Conservation (phyloP, 2,113 vertebrate genomes). For the Pedetes capensis region DNA sequence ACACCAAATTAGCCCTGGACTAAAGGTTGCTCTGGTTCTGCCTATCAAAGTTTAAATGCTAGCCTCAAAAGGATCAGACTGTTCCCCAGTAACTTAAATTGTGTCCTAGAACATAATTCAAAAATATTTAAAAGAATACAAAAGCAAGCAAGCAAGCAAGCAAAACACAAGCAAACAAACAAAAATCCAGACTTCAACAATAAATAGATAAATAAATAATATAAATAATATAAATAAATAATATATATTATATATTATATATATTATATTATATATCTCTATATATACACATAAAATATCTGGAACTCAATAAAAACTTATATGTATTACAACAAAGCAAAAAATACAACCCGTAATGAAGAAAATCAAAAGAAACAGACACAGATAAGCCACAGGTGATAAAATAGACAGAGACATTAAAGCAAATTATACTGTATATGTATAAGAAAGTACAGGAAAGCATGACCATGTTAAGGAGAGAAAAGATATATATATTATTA, state of each 20-base stretch:
- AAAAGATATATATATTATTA: not conserved
- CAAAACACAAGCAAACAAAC: not conserved
- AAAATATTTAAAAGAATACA: conserved; percentile 15
- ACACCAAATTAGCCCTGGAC: not conserved
- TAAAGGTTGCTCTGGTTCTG: not conserved
- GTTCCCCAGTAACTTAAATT: not conserved
- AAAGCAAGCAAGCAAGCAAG: not conserved
- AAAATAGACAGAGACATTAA: conserved; percentile 40
- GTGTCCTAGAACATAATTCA: conserved; percentile 1
- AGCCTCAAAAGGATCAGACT: not conserved
- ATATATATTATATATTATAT: too few species aligned
- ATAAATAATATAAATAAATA: too few species aligned
- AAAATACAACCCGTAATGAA: conserved; percentile 22
- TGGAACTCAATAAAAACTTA: not conserved
- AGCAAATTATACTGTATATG: not conserved
- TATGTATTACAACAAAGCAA: not conserved
- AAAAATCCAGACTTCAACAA: not conserved
- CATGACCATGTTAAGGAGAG: not conserved
- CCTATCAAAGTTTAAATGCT: not conserved
- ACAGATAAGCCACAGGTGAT: conserved; percentile 22
- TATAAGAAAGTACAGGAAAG: conserved; percentile 15
- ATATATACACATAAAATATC: too few species aligned
- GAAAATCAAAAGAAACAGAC: conserved; percentile 9
- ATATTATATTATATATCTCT: too few species aligned
- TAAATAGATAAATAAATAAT: too few species aligned